These are phyloP conservation scores for Zosterops lateralis DNA, from an alignment of 2,113 vertebrate genomes.

Conservation along the genomic window DNA sequence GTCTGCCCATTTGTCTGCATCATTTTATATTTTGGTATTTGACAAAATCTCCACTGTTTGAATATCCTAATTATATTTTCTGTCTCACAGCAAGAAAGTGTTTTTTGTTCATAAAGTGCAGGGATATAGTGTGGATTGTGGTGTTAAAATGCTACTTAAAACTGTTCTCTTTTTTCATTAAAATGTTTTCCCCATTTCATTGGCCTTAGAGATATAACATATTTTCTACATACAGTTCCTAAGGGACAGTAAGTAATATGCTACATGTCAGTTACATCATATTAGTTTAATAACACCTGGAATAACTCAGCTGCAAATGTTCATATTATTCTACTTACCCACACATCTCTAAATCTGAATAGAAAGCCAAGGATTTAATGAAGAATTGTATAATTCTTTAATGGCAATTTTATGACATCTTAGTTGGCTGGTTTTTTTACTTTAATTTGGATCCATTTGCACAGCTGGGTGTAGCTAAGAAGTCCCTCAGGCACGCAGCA, in stretches of 20 bases:
- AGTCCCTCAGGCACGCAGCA: background rate
- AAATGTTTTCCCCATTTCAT: constrained; percentile 5
- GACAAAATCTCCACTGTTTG: background rate
- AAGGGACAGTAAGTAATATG: constrained; percentile 16
- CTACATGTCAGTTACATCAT: constrained; percentile 27
- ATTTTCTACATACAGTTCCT: background rate
- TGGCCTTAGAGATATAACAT: constrained; percentile 9
- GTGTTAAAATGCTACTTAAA: constrained; percentile 4
- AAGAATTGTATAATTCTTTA: constrained; percentile 13
- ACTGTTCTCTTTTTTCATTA: constrained; percentile 2
- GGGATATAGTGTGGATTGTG: background rate
- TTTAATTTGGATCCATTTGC: background rate
- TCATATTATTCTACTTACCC: constrained; percentile 24
- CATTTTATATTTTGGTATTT: background rate
- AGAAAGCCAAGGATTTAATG: background rate
- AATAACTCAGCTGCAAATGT: constrained; percentile 15
- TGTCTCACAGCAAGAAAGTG: background rate
- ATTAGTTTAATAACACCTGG: constrained; percentile 48
- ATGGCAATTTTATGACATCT: background rate
- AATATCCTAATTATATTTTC: background rate
- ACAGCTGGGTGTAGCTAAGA: background rate
- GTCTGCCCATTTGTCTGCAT: background rate
- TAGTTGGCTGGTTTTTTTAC: background rate
- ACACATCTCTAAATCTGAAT: background rate
- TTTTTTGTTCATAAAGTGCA: background rate